Base-by-base conservation (phyloP, 30 jellyfish, hydroid and myxozoan species). In the Aurelia aurita region DNA sequence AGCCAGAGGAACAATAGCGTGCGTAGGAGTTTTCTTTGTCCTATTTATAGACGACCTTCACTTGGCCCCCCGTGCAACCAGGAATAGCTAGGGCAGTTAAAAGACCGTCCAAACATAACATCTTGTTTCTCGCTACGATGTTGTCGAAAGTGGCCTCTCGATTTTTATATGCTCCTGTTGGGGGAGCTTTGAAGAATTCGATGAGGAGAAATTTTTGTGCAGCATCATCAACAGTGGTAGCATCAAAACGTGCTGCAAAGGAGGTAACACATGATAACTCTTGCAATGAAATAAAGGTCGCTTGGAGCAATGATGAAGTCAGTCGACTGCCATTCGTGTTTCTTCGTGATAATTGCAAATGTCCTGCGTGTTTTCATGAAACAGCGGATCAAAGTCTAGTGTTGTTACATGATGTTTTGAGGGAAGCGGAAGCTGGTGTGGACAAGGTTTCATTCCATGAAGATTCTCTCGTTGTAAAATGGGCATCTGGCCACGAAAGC, bases 281-380 rank as follows among this genome's bases (percentile, higher is more conserved):
- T 58, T 58, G 32, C 32, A 47, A 73, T n/a, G 47, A 80, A n/a
- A 46, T 80, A 19, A 45, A 35, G 69, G 61, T 84, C 8, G 54
- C 47, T 23, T 86, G 89, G 96, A 69, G 23, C 22, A 54, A 72
- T 62, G 69, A 70, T n/a, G 68, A 49, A 5, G 58, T 16, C 21
- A 44, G 77, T 25, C 20, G 73, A 27, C 79, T 55, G 62, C 97
- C 97, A 18, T 72, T 65, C 44, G 86, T 80, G 27, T 90, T 82
- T 71, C 83, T 90, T 5, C 58, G 97, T 20, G 97, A 90, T 78
- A 83, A 90, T 61, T 90, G 97, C 82, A 95, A 69, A 43, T 90
- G 97, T 59, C 78, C 91, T 2, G n/a, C 69, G 3, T 90, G 97
- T 59, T 90, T 80, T 45, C 87, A 74, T 63, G 92, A 77, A 35